A percentile compares a stretch with the other conserved stretches of the same genome.
phyloP scores from a whole-genome alignment of 1,140 invertebrate genomes.

The Heliconius eleuchia region DNA sequence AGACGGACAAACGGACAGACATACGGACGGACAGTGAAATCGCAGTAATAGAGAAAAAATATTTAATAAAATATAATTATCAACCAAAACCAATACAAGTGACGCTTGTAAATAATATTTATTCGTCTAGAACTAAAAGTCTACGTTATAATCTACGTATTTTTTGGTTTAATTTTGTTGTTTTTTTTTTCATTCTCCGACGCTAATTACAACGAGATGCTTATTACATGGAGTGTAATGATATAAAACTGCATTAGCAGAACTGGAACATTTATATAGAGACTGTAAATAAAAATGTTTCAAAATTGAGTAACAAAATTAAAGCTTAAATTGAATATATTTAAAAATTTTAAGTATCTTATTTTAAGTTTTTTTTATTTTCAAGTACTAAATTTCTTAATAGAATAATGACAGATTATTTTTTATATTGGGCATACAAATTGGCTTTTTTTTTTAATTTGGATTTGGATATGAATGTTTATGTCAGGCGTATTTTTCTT shows the following conservation, averaged over 20 bases:
- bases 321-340: neutral
- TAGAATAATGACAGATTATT: neutral
- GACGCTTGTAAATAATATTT: neutral
- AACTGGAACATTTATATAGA: neutral
- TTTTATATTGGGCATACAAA: neutral
- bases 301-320: neutral
- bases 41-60: too few relatives aligned
- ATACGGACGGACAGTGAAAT: too few relatives aligned
- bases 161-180: neutral
- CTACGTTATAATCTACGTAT: too few relatives aligned
- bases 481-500: too few relatives aligned
- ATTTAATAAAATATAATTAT: too few relatives aligned
- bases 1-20: too few relatives aligned
- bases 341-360: neutral
- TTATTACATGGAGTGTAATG: neutral
- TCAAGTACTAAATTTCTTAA: neutral
- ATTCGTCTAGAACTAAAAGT: neutral
- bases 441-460: too few relatives aligned
- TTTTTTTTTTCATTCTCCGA: neutral
- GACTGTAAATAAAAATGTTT: neutral
- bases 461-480: too few relatives aligned
- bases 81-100: neutral
- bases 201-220: slow-evolving; percentile 4
- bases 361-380: too few relatives aligned
- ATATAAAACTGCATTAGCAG: neutral